phyloP scores from a whole-genome alignment of 64 coral and sea anemone species.

The Acropora yongei region DNA sequence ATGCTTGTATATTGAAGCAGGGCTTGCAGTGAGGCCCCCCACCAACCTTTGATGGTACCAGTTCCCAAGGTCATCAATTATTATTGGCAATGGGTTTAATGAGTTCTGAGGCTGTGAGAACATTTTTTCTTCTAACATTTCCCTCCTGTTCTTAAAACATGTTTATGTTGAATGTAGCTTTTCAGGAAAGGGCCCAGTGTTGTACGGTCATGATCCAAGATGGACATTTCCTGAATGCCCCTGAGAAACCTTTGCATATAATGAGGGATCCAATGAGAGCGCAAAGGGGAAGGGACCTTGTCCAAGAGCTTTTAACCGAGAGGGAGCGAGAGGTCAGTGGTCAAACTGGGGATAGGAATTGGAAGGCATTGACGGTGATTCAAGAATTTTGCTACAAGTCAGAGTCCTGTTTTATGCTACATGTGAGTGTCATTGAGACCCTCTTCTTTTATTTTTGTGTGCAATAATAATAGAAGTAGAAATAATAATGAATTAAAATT shows the following conservation, averaged over 20 bases:
- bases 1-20: too few relatives aligned
- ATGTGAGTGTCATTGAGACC: too few relatives aligned
- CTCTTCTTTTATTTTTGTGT: not conserved
- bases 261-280: conserved; percentile 90
- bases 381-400: not conserved
- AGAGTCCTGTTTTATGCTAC: conserved; percentile 13
- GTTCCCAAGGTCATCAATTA: too few relatives aligned
- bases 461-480: too few relatives aligned
- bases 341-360: not conserved
- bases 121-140: too few relatives aligned
- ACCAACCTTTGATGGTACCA: too few relatives aligned
- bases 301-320: conserved; percentile 92
- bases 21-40: too few relatives aligned
- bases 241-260: conserved; percentile 93
- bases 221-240: conserved; percentile 91
- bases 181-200: conserved; percentile 96
- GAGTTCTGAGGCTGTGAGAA: too few relatives aligned
- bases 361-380: conserved; percentile 12
- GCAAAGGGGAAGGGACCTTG: conserved; percentile 92
- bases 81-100: too few relatives aligned
- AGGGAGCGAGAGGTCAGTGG: conserved; percentile 95
- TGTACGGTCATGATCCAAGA: conserved; percentile 98
- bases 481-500: too few relatives aligned
- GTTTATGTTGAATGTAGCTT: too few relatives aligned
- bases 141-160: too few relatives aligned